Percentiles rank a stretch among this genome's conserved stretches.
These are phyloP conservation scores for Parotia lawesii DNA, from an alignment of 2,113 vertebrate genomes.

Conservation along the genomic window DNA sequence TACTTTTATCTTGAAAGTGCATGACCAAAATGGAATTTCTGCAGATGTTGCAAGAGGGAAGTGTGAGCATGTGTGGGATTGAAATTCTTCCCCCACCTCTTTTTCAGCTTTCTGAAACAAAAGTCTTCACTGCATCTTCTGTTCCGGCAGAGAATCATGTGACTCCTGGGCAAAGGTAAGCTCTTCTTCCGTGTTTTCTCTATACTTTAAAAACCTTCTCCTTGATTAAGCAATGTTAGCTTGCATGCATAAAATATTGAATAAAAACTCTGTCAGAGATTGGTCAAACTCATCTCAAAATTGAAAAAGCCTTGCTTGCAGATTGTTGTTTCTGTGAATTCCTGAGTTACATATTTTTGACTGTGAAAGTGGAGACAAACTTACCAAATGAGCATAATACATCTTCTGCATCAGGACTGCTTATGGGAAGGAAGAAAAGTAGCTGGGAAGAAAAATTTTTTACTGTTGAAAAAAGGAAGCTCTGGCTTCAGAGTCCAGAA, in stretches of 20 bases:
- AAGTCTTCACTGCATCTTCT: slow-evolving; percentile 93
- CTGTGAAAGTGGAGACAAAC: neutral
- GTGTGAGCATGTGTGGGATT: neutral
- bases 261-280: neutral
- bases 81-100: neutral
- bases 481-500: neutral
- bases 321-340: neutral
- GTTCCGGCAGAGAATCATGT: slow-evolving; percentile 83
- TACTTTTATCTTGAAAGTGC: neutral
- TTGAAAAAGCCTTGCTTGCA: neutral
- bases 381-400: accelerated
- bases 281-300: neutral
- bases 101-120: slow-evolving; percentile 91
- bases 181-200: neutral
- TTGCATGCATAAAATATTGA: neutral
- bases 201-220: neutral
- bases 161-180: slow-evolving; percentile 82
- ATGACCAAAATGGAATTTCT: neutral
- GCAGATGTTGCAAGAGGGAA: neutral
- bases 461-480: neutral
- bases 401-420: neutral
- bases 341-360: neutral
- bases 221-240: neutral
- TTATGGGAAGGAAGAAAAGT: neutral
- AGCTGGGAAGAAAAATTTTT: neutral